A percentile compares a stretch with the other conserved stretches of the same genome.
Evolutionary conservation across 35 echinoderm and acorn worm genomes (phyloP).

Genomic region (Hemicentrotus pulcherrimus): DNA sequence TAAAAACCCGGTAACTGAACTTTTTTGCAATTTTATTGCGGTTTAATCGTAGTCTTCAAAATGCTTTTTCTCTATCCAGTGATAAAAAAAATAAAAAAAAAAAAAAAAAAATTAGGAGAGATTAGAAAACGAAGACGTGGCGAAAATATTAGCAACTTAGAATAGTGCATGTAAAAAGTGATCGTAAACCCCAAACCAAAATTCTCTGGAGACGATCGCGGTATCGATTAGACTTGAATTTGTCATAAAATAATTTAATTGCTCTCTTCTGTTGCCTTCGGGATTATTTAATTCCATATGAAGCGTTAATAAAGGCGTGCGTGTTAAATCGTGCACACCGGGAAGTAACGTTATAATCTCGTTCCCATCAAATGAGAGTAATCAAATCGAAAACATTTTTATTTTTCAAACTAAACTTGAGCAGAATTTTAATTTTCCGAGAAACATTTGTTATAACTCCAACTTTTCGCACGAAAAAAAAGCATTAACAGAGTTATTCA

Average conservation of each 20-base stretch:
- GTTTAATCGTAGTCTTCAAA: not conserved
- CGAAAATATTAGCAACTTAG: not conserved
- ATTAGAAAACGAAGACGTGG: not conserved
- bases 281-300: not conserved
- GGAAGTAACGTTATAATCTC: not conserved
- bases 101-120: not conserved
- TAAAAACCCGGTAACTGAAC: constrained; percentile 17
- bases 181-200: not conserved
- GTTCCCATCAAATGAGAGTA: not conserved
- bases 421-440: too few relatives aligned
- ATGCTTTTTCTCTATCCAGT: not conserved
- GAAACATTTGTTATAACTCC: too few relatives aligned
- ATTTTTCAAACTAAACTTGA: too few relatives aligned
- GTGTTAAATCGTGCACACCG: not conserved
- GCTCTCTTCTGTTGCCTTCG: not conserved
- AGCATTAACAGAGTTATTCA: too few relatives aligned
- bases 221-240: not conserved
- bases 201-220: not conserved
- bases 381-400: too few relatives aligned
- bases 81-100: not conserved
- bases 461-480: too few relatives aligned
- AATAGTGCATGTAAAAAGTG: not conserved
- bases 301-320: not conserved
- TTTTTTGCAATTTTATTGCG: not conserved
- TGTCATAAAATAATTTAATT: not conserved